phyloP scores from a whole-genome alignment of 2,888 invertebrate genomes.

The Amblyjoppa proteus region DNA sequence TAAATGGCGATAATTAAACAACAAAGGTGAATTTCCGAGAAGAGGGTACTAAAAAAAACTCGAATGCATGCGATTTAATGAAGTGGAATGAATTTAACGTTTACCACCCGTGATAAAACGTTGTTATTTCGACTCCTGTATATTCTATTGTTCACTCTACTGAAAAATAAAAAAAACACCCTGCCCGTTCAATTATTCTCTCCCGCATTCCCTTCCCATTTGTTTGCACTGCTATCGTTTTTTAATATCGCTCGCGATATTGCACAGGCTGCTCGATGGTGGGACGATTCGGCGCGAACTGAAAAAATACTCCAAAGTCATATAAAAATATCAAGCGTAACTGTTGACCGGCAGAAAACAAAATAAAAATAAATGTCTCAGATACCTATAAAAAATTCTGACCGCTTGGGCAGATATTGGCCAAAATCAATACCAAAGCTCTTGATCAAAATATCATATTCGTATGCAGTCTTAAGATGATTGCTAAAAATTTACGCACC shows the following conservation, averaged over 20 bases:
- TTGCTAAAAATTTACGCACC: too few species aligned
- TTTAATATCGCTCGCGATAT: too few species aligned
- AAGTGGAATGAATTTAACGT: conserved; percentile 62
- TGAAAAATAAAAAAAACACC: conserved; percentile 36
- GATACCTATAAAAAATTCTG: too few species aligned
- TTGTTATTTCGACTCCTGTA: conserved; percentile 26
- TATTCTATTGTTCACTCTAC: conserved; percentile 49
- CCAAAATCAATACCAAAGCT: too few species aligned
- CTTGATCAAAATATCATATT: too few species aligned
- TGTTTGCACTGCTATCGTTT: conserved; percentile 16
- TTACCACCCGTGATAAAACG: conserved; percentile 51
- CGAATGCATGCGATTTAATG: conserved; percentile 63
- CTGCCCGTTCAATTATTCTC: conserved; percentile 63
- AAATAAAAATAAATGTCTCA: too few species aligned
- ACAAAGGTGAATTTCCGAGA: conserved; percentile 60
- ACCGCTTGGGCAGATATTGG: too few species aligned
- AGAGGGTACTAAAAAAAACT: conserved; percentile 37
- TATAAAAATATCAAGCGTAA: not conserved
- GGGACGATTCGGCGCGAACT: conserved; percentile 29
- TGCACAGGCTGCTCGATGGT: not conserved
- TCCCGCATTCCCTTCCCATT: conserved; percentile 2
- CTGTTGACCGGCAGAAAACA: too few species aligned
- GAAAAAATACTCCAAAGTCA: not conserved
- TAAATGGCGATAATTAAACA: conserved; percentile 57
- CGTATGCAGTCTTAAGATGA: too few species aligned